Evolutionary conservation across 2,113 vertebrate genomes (phyloP).

Genomic region (Synodontis membranacea): DNA sequence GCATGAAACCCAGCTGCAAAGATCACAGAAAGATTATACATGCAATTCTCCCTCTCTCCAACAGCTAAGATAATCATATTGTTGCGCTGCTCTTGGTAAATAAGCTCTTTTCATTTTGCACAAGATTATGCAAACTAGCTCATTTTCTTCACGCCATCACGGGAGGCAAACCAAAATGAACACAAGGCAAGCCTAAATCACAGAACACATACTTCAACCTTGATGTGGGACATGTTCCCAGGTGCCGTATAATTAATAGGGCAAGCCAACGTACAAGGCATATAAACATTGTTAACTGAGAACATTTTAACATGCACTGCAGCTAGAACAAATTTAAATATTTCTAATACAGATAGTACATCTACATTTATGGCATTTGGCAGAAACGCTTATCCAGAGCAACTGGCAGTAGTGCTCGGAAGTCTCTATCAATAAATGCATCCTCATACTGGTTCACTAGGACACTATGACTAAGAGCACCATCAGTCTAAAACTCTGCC

Average conservation of each 20-base stretch:
- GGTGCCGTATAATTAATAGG: neutral
- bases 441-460: too few species aligned
- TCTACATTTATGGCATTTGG: too few species aligned
- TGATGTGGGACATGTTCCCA: neutral
- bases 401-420: too few species aligned
- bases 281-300: neutral
- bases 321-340: neutral
- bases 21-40: neutral
- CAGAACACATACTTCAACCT: neutral
- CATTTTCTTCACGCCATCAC: neutral
- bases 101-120: neutral
- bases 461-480: too few species aligned
- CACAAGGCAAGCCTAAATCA: neutral
- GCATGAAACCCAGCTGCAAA: neutral
- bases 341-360: neutral
- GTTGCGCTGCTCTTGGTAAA: neutral
- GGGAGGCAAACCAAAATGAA: neutral
- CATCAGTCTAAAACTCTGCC: too few species aligned
- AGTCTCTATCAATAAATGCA: too few species aligned
- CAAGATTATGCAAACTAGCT: conserved; percentile 6
- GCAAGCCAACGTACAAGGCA: neutral
- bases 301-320: neutral
- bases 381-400: too few species aligned
- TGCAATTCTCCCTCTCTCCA: neutral
- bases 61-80: neutral